Evolutionary conservation across 2,797 vertebrate genomes (phyloP), one percentile per base, ranked within the genome.

Genomic region (Danio kyathit): DNA sequence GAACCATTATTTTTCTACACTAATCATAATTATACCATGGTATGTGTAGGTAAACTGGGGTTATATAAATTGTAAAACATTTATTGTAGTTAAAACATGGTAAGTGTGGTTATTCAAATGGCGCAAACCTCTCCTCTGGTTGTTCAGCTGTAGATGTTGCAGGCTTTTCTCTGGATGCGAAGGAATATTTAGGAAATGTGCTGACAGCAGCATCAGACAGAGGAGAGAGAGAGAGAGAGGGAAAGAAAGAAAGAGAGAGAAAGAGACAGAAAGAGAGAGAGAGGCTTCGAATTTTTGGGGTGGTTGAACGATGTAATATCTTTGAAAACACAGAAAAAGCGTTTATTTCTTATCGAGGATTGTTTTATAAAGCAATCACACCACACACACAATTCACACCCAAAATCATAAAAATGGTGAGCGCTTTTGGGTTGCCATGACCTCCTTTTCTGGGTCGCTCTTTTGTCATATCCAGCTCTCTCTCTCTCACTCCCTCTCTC

Each of bases 191-290:
- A 29, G 43, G 41, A 76, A 76, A 80, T 80, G 41, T 85, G 83
- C 83, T 85, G 84, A 85, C 60, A 69, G 7, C 84, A 82, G 77
- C 81, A 82, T 72, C 40, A 80, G 19, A 74, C 8, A 16, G 66
- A 81, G 64, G 84, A 89, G 88, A 86, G 86, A 88, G 88, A 41
- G 21, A 49, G 38, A 46, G 38, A 21, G 44, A 69, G 44, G n/a
- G 52, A 61, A 49, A 69, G 38, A 64, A 14, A 7, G 49, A 79
- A 54, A 51, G 70, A 54, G 60, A 43, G 7, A 65, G 38, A 48
- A 40, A 41, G 52, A 64, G 19, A 17, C 9, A 13, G 2, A 43
- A 17, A 41, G 9, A 86, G 85, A 64, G 29, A 29, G 17, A 17
- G 52, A 12, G 52, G 7, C 13, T 41, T 57, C 7, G 21, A 16